Percentiles rank a stretch among this genome's conserved stretches.
Conservation (phyloP, 2,888 invertebrate species). For the Zele albiditarsus region DNA sequence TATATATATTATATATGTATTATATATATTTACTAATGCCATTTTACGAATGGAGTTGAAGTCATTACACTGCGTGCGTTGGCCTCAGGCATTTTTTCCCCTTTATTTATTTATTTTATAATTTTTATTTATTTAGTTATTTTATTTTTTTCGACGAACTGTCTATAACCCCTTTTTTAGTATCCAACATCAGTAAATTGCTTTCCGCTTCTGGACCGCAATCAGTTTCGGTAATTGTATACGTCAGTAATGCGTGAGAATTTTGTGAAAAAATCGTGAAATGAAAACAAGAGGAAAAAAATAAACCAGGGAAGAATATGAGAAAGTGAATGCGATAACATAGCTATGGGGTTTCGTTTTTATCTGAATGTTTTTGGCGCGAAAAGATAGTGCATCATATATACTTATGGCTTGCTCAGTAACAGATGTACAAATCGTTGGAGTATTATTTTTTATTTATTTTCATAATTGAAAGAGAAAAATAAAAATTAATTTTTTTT, state of each 20-base stretch:
- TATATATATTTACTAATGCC: background rate
- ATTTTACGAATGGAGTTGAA: slow-evolving; percentile 21
- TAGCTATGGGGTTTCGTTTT: background rate
- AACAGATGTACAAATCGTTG: background rate
- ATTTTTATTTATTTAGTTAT: background rate
- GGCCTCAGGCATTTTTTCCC: slow-evolving; percentile 25
- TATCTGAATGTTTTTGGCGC: no score
- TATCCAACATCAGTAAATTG: slow-evolving; percentile 20
- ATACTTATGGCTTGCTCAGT: no score
- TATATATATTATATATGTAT: background rate
- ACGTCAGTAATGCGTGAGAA: background rate
- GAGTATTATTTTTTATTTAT: background rate
- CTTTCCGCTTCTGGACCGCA: slow-evolving; percentile 27
- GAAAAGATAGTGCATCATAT: no score
- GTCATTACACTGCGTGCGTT: slow-evolving; percentile 33
- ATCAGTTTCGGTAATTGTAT: slow-evolving; percentile 29
- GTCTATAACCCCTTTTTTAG: background rate
- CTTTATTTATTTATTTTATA: slow-evolving; percentile 17
- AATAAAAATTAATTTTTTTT: background rate
- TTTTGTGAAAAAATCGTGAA: background rate
- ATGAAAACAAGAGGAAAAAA: slow-evolving; percentile 1
- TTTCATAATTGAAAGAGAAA: background rate
- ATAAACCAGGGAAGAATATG: background rate
- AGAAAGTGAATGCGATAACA: background rate
- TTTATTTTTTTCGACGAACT: background rate